phyloP scores from a whole-genome alignment of 2,888 invertebrate genomes.

The Bibio marci region DNA sequence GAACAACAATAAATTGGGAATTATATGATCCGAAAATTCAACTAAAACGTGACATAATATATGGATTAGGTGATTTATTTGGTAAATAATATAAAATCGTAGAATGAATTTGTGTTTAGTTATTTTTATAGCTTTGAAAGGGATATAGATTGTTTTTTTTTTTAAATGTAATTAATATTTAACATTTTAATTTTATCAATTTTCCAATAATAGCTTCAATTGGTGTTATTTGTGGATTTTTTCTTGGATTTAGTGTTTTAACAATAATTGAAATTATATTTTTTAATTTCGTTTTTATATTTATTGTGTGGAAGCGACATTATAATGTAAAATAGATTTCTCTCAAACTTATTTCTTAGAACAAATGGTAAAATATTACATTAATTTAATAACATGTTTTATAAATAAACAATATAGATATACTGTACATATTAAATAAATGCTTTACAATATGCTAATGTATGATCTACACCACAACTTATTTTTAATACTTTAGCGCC shows the following conservation, averaged over 20 bases:
- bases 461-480: conserved; percentile 74
- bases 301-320: too few relatives aligned
- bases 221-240: conserved; percentile 8
- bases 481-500: conserved; percentile 60
- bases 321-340: too few relatives aligned
- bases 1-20: conserved; percentile 18
- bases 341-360: too few relatives aligned
- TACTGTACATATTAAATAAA: conserved; percentile 33
- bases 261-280: conserved; percentile 9
- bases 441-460: conserved; percentile 56
- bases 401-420: neutral
- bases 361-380: too few relatives aligned
- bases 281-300: conserved; percentile 5
- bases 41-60: conserved; percentile 18
- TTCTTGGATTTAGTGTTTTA: conserved; percentile 10
- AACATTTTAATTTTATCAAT: neutral
- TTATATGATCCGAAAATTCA: conserved; percentile 17
- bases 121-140: too few relatives aligned
- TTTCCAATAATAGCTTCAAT: conserved; percentile 7
- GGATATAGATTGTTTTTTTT: neutral
- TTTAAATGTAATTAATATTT: neutral
- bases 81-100: conserved; percentile 14
- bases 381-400: too few relatives aligned
- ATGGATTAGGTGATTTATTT: conserved; percentile 18
- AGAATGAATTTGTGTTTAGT: too few relatives aligned